Evolutionary conservation across 2,888 invertebrate genomes (phyloP).

Genomic region (Catocala sponsa): DNA sequence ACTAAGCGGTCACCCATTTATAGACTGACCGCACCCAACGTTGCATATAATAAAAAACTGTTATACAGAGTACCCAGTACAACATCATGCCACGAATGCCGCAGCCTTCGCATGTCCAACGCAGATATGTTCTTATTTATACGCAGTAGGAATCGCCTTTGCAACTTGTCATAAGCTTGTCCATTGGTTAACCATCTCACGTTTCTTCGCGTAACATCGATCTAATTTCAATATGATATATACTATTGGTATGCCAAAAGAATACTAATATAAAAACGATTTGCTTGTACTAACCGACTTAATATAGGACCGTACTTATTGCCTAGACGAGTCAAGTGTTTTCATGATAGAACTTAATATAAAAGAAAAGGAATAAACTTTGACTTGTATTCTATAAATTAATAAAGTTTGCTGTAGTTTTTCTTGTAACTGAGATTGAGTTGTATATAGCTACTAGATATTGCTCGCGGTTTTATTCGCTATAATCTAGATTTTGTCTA

Average conservation of each 20-base stretch:
- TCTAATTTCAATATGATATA: slow-evolving; percentile 40
- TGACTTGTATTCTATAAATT: neutral
- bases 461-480: too few relatives aligned
- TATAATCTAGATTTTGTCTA: too few relatives aligned
- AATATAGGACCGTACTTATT: neutral
- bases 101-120: neutral
- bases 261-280: slow-evolving; percentile 27
- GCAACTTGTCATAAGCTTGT: slow-evolving; percentile 4
- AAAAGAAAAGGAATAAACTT: neutral
- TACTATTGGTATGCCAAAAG: slow-evolving; percentile 14
- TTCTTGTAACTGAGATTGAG: too few relatives aligned
- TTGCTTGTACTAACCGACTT: neutral
- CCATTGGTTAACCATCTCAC: slow-evolving; percentile 29
- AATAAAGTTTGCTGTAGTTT: neutral
- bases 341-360: neutral
- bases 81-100: too few relatives aligned
- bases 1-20: too few relatives aligned
- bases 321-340: neutral
- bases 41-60: too few relatives aligned
- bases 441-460: too few relatives aligned
- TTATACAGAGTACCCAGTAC: neutral
- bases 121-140: neutral
- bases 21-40: too few relatives aligned
- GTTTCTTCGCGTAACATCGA: slow-evolving; percentile 22
- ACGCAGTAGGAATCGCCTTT: neutral